Conservation (phyloP, 2,797 vertebrate species). For the Sebastes oblongus region DNA sequence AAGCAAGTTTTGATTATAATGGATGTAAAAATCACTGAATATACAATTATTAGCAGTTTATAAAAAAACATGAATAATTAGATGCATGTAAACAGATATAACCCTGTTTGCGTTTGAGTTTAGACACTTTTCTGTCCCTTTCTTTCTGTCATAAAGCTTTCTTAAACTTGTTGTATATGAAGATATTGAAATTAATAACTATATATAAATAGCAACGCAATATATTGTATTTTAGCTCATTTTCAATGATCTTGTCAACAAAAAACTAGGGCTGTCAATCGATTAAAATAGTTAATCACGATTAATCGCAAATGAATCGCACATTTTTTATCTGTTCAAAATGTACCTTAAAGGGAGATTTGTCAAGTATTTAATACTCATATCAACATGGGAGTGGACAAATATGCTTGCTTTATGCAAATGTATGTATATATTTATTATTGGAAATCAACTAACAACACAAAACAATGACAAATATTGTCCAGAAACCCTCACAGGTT, state of each 20-base stretch:
- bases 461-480: too few relatives aligned
- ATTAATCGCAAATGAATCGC: too few relatives aligned
- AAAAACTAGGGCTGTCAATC: neutral
- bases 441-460: too few relatives aligned
- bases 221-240: neutral
- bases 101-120: neutral
- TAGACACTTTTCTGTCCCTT: neutral
- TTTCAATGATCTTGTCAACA: neutral
- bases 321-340: too few relatives aligned
- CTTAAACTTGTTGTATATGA: neutral
- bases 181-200: neutral
- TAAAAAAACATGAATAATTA: neutral
- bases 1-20: slow-evolving; percentile 18
- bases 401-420: too few relatives aligned
- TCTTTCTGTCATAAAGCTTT: neutral
- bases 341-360: too few relatives aligned
- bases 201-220: neutral
- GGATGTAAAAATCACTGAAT: neutral
- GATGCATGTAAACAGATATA: neutral
- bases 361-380: too few relatives aligned
- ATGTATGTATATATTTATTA: too few relatives aligned
- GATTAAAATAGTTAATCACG: too few relatives aligned
- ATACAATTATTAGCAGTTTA: neutral
- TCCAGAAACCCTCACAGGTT: too few relatives aligned
- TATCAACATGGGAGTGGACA: too few relatives aligned